Evolutionary conservation across 64 coral and sea anemone genomes (phyloP), one percentile per base, ranked within the genome.

Genomic region (Actinia equina): DNA sequence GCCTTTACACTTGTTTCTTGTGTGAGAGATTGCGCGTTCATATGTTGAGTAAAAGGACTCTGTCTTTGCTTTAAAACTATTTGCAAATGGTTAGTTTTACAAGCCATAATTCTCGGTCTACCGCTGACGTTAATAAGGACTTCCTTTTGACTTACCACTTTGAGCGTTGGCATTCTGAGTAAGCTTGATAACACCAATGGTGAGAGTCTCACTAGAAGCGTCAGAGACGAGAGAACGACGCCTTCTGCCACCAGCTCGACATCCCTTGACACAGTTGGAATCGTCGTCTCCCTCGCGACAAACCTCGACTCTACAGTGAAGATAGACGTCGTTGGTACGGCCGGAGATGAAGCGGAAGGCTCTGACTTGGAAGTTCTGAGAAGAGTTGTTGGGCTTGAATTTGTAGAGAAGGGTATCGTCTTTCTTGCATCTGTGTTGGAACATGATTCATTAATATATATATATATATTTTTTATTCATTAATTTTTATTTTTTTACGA

Each of bases 251-350:
- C 52, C 44, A 1, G 70, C 53, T 2, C 70, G 13, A 17, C 94
- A 97, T 13, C 94, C 91, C 30, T 97, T 85, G 0, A 87, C 91
- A 41, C 94, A 97, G 20, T 87, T 82, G 5, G 94, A 97, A 3
- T 90, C 71, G 4, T 41, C 61, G 84, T 97, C 91, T 6, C 85
- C 88, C 20, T 90, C 91, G 9, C 94, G 91, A 74, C 94, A 97
- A 2, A 83, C 90, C 26, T 92, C 90, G 17, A 92, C 90, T 63
- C 59, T 22, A 22, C 83, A 85, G 52, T 85, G 83, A 7, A 85
- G 59, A 15, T 85, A 89, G 0, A 97, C 81, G 3, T 43, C 17
- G 52, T 91, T 78, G 9, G 84, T 53, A 23, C 10, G 23, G 17
- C 65, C 81, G 0, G 30, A 17, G 37, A 97, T 12, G 61, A 93